Base-by-base conservation (phyloP, 2,888 invertebrate species). In the Osedax frankpressi region DNA sequence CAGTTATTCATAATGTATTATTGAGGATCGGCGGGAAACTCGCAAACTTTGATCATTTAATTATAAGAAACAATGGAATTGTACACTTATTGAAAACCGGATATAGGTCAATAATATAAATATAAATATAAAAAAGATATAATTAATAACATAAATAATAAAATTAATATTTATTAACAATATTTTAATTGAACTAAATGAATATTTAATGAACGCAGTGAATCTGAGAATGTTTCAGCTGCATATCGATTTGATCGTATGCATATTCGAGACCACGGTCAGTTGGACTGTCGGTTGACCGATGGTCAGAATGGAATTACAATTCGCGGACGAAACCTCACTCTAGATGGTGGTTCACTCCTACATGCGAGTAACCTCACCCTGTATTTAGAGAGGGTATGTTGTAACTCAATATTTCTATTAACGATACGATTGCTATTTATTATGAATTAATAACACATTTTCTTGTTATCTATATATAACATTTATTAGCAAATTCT, bases 311-410 rank as follows among this genome's bases (percentile, higher is more conserved):
- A 76, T 14, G 79, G 79, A 3, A 80, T 81, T 63, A 77, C 76
- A 0, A 78, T 81, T 73, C 70, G 71, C 30, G 67, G 77, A 1
- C 74, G 75, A 28, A 77, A 76, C 1, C 73, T 80, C 11, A 75
- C 76, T 26, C 78, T 81, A 30, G 80, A 81, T 73, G 80, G 80
- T 3, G 80, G 80, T 3, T 80, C 80, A n/a, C 70, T 75, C 11
- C 72, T 81, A 59, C 79, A 80, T 59, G 80, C 79, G 59, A 77
- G 79, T 2, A 76, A 75, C 30, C 59, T 81, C 30, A 79, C 78
- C 1, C 75, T 80, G 2, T 74, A 74, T 11, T 75, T 79, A 1
- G 78, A 76, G 30, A 80, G 80, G 73, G 76, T 81, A n/a, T n/a
- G n/a, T n/a, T n/a, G n/a, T n/a, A n/a, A n/a, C n/a, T n/a, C n/a